Evolutionary conservation across 37 sponge, comb jelly and placozoan species (phyloP), one percentile per base, ranked within the genome.

Genomic region (Lycopodina hypogea): DNA sequence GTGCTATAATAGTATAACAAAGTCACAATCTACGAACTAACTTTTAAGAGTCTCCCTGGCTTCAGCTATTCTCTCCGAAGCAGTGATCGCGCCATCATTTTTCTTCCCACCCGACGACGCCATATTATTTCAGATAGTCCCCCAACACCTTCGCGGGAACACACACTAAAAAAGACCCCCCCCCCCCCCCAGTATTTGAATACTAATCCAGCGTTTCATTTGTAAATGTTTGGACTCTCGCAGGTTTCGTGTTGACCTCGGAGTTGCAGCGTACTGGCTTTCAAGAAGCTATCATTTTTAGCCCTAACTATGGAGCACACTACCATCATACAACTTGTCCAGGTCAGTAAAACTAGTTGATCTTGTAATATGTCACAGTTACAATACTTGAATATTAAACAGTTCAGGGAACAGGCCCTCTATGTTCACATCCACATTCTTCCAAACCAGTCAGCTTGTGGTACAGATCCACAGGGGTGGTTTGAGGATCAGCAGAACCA

Each of bases 11-110:
- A n/a, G n/a, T n/a, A n/a, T n/a, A n/a, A n/a, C n/a, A n/a, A n/a
- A n/a, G n/a, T n/a, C n/a, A 29, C 19, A 1, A 41, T 24, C 23
- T 18, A 34, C 24, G 19, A 0, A 50, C 82, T 84, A 24, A 90
- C 90, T 72, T 81, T 85, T 85, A 74, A 90, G 56, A 26, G 90
- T 78, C 22, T 90, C 90, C 55, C 85, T 76, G 19, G 72, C 90
- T 72, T 90, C 90, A 18, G 82, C 59, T 0, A 90, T 34, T 40
- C 61, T 56, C 74, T 81, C 64, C 26, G 72, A 11, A 45, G 84
- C 68, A 26, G 71, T 23, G 39, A 66, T 35, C 26, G 83, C 29
- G 39, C 17, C 81, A 32, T 22, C 69, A 17, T 28, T 68, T 18
- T 50, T 53, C 21, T 50, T 45, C 61, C 26, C 56, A 4, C 26